Percentiles rank a stretch among this genome's conserved stretches.
phyloP scores from a whole-genome alignment of 2,888 invertebrate species.

The Drosophila rellima region DNA sequence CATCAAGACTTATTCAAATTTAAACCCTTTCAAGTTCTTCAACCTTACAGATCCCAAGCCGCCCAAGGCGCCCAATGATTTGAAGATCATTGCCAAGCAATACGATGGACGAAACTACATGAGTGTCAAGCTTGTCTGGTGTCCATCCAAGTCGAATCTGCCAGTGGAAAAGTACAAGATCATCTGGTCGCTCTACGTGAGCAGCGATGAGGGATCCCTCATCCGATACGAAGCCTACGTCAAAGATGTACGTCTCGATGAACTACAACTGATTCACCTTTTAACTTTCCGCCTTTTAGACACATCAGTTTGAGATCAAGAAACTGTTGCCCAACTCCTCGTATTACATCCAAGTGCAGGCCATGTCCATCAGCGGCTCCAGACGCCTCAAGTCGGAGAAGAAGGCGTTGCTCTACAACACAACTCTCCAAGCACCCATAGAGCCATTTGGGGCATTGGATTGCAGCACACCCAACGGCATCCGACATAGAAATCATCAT shows the following conservation, averaged over 20 bases:
- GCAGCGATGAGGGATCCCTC: conserved; percentile 84
- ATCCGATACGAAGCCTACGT: conserved; percentile 81
- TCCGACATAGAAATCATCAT: conserved; percentile 62
- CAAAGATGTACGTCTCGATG: conserved; percentile 79
- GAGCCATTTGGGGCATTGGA: conserved; percentile 58
- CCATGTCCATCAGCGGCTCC: conserved; percentile 89
- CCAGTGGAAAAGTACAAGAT: conserved; percentile 91
- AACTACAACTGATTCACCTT: not conserved
- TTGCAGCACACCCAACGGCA: conserved; percentile 56
- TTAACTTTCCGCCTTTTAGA: too few relatives aligned
- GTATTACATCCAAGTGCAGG: conserved; percentile 93
- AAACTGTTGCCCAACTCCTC: conserved; percentile 89
- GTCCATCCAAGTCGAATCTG: conserved; percentile 89
- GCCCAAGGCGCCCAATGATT: conserved; percentile 83
- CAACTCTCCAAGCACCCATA: conserved; percentile 86
- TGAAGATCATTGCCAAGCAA: conserved; percentile 74
- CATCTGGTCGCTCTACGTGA: conserved; percentile 91
- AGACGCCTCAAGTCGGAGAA: conserved; percentile 90
- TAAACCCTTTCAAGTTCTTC: not conserved
- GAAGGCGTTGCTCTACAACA: conserved; percentile 90
- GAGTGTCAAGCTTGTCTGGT: conserved; percentile 89
- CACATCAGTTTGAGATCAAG: conserved; percentile 88
- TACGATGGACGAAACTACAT: conserved; percentile 86
- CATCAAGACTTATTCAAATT: too few relatives aligned
- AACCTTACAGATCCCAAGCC: conserved; percentile 82